phyloP scores from a whole-genome alignment of 2,888 invertebrate genomes.

The Cephus pygmeus region DNA sequence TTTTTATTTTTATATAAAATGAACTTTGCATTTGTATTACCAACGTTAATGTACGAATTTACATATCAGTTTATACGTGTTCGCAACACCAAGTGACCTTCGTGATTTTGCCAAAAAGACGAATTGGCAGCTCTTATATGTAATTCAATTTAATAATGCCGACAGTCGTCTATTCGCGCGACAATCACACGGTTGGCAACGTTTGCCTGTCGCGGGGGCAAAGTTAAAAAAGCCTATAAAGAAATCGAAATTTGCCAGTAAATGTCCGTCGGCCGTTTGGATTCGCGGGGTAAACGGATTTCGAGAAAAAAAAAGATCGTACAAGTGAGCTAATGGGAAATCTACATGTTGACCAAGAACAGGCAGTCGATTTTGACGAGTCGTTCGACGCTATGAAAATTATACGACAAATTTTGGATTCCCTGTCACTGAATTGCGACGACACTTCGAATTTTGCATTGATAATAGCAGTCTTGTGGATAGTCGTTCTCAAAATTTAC shows the following conservation, averaged over 20 bases:
- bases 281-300: background rate
- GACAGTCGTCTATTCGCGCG: background rate
- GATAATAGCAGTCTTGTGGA: slow-evolving; percentile 2
- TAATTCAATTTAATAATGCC: background rate
- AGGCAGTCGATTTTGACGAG: background rate
- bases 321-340: background rate
- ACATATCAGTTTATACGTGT: no score
- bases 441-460: background rate
- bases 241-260: background rate
- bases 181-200: background rate
- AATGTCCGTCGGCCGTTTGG: background rate
- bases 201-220: background rate
- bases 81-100: no score
- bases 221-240: background rate
- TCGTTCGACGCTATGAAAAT: background rate
- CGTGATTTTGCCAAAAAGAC: no score
- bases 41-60: no score
- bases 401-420: background rate
- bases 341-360: background rate
- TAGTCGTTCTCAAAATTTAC: slow-evolving; percentile 2
- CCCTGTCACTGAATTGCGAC: background rate
- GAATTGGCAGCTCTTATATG: no score
- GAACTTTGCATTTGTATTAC: background rate
- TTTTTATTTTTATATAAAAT: background rate
- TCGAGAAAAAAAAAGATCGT: background rate